Conservation (phyloP, 2,888 invertebrate species). For the Argynnis bischoffii region DNA sequence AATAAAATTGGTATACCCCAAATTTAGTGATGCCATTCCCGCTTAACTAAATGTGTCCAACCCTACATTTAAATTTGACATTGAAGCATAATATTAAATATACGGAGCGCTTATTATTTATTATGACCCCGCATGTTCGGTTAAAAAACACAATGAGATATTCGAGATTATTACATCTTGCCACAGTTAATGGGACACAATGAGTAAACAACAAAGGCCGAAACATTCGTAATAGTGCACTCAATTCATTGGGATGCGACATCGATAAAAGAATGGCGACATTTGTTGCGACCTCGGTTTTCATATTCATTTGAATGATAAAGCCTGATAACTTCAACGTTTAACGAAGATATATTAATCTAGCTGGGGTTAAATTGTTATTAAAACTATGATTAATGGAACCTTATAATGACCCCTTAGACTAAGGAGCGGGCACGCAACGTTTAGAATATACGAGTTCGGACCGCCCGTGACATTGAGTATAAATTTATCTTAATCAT, state of each 20-base stretch:
- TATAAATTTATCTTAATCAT: constrained; percentile 78
- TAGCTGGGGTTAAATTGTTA: constrained; percentile 81
- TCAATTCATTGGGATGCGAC: constrained; percentile 58
- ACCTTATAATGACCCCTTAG: constrained; percentile 73
- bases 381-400: constrained; percentile 82
- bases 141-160: constrained; percentile 75
- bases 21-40: constrained; percentile 68
- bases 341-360: constrained; percentile 82
- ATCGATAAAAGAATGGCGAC: constrained; percentile 53
- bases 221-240: constrained; percentile 73
- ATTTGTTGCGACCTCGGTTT: constrained; percentile 66
- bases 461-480: constrained; percentile 58
- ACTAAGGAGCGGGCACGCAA: constrained; percentile 77
- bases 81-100: constrained; percentile 65
- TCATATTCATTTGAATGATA: constrained; percentile 76
- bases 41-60: constrained; percentile 69
- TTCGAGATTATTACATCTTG: constrained; percentile 79
- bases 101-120: constrained; percentile 66
- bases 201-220: constrained; percentile 74
- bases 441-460: constrained; percentile 66
- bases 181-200: constrained; percentile 80
- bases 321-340: constrained; percentile 62
- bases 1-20: constrained; percentile 80
- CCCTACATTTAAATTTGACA: constrained; percentile 39
- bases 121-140: constrained; percentile 74